Conservation (phyloP, 2,797 vertebrate genomes). For the Ptychadena robeensis region DNA sequence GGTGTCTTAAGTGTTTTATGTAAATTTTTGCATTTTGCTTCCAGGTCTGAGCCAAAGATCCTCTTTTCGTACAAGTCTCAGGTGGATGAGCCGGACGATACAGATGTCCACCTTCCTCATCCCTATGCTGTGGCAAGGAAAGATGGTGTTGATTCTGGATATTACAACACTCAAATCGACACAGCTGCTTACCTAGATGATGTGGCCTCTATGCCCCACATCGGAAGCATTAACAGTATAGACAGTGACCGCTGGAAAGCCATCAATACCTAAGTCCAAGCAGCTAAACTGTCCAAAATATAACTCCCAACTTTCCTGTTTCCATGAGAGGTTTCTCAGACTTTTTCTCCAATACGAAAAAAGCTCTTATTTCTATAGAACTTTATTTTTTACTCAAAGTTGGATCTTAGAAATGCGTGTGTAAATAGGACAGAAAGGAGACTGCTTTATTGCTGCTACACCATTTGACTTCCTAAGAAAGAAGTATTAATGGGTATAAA, state of each 20-base stretch:
- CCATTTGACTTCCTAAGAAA: background rate
- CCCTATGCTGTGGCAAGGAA: conserved; percentile 85
- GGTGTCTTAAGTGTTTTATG: too few relatives aligned
- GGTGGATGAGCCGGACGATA: conserved; percentile 93
- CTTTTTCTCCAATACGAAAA: background rate
- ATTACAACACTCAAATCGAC: conserved; percentile 94
- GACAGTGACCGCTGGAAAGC: conserved; percentile 95
- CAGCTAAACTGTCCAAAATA: background rate
- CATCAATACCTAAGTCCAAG: conserved; percentile 78
- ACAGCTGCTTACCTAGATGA: conserved; percentile 90
- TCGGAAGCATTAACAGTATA: conserved; percentile 88
- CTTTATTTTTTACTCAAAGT: background rate
- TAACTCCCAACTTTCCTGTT: background rate
- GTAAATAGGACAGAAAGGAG: background rate
- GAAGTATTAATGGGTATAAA: background rate
- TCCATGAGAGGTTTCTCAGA: background rate
- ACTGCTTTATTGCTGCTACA: conserved; percentile 43
- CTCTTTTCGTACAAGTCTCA: conserved; percentile 99
- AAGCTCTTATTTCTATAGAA: conserved; percentile 5
- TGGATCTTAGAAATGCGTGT: background rate
- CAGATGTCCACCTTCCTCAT: conserved; percentile 91
- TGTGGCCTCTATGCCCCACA: conserved; percentile 87
- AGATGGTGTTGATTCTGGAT: conserved; percentile 80
- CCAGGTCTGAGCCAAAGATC: conserved; percentile 96
- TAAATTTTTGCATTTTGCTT: background rate